Percentiles rank a stretch among this genome's conserved stretches.
Evolutionary conservation across 2,888 invertebrate species (phyloP).

Genomic region (Acanthacorydalis orientalis): DNA sequence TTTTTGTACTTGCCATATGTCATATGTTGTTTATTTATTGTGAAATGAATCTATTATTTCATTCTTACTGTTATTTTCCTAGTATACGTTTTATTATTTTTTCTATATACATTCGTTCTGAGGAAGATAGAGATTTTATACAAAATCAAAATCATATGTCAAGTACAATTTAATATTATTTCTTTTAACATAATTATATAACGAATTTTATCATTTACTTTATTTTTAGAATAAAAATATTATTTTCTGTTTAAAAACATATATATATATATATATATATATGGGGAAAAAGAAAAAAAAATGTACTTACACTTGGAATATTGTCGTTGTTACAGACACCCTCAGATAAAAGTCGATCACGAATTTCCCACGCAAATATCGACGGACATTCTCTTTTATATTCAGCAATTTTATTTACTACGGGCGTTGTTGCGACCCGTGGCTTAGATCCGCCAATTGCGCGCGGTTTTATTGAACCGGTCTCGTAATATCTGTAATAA

Average conservation of each 20-base stretch:
- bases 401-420: conserved; percentile 88
- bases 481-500: conserved; percentile 81
- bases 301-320: conserved; percentile 86
- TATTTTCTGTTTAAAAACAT: too few relatives aligned
- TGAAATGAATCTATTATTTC: too few relatives aligned
- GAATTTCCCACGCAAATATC: conserved; percentile 97
- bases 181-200: too few relatives aligned
- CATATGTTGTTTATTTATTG: too few relatives aligned
- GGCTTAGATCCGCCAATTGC: conserved; percentile 97
- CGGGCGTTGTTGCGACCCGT: conserved; percentile 82
- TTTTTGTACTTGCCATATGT: too few relatives aligned
- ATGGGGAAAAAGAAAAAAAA: background rate
- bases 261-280: too few relatives aligned
- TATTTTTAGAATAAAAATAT: background rate
- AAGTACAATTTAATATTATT: too few relatives aligned
- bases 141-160: too few relatives aligned
- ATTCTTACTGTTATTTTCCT: too few relatives aligned
- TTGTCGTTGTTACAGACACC: conserved; percentile 95
- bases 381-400: conserved; percentile 96
- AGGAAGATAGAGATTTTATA: too few relatives aligned
- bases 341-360: conserved; percentile 84
- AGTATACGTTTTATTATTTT: too few relatives aligned
- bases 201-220: background rate
- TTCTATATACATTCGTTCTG: too few relatives aligned
- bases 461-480: conserved; percentile 90